Evolutionary conservation across 2,113 vertebrate genomes (phyloP).

Genomic region (Mobula birostris): DNA sequence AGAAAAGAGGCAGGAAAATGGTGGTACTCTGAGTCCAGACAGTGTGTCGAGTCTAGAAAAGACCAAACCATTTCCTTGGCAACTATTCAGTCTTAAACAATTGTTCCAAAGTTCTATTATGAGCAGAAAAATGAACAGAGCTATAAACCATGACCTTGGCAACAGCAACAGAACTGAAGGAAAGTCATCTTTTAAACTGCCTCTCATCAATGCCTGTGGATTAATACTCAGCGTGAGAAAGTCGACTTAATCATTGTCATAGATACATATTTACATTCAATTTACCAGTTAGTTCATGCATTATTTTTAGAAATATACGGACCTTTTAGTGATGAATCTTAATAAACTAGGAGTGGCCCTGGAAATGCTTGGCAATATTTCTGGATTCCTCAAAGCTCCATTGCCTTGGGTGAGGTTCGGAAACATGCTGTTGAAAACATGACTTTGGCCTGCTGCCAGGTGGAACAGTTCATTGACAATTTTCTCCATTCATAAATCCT

Average conservation of each 20-base stretch:
- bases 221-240: background rate
- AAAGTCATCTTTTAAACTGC: background rate
- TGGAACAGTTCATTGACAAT: conserved; percentile 19
- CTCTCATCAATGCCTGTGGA: background rate
- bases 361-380: background rate
- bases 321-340: too few species aligned
- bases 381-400: background rate
- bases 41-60: too few species aligned
- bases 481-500: background rate
- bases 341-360: too few species aligned
- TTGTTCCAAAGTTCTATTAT: background rate
- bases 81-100: background rate
- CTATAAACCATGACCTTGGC: background rate
- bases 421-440: background rate
- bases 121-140: background rate
- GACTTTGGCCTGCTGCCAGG: background rate
- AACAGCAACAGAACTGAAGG: background rate
- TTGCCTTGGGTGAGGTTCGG: background rate
- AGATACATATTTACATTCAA: background rate
- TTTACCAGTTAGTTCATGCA: background rate
- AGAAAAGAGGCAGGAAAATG: too few species aligned
- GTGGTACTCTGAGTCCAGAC: too few species aligned
- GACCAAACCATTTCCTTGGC: background rate
- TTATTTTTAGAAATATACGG: background rate
- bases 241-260: background rate